Evolutionary conservation across 2,113 vertebrate species (phyloP), one percentile per base, ranked within the genome.

Genomic region (Grus americana): DNA sequence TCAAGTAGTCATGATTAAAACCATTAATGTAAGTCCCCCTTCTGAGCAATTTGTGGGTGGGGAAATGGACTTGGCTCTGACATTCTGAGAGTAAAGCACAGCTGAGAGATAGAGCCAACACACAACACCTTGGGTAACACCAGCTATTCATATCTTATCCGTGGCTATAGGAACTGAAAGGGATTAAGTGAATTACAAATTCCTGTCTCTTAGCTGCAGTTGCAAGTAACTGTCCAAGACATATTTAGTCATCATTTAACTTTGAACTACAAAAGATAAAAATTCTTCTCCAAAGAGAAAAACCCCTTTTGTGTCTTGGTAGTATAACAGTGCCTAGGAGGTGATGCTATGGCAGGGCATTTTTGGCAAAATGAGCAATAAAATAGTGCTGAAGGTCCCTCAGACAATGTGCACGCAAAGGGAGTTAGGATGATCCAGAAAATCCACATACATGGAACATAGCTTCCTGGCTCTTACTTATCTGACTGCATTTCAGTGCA

Each of bases 1-100:
- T 76, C 97, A 98, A 86, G 92, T 67, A 18, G 93, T 97, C 27
- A 5, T 97, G 10, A 93, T 97, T 75, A 96, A 97, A 95, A 96
- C 93, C 13, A 97, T 97, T 40, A 61, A 97, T 15, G 97, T 98
- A 87, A 93, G 96, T 93, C 30, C 9, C 4, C 12, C 20, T 81
- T n/a, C 20, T 42, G 36, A 57, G 30, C 11, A 52, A 38, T 54
- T 23, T 75, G 30, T 32, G 30, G 9, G 4, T 32, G 24, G 30
- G 40, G 32, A 36, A 42, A 34, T 21, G 16, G 11, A 14, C 8
- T 67, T 5, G 11, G 10, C 34, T 44, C 22, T 59, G 23, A 36
- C 1, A 1, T 24, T 57, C 42, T 12, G 8, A 47, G 17, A 38
- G 26, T 22, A 44, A 57, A 36, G 24, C 27, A 52, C 24, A 38